Evolutionary conservation across 35 echinoderm and acorn worm genomes (phyloP).

Genomic region (Patiria miniata): DNA sequence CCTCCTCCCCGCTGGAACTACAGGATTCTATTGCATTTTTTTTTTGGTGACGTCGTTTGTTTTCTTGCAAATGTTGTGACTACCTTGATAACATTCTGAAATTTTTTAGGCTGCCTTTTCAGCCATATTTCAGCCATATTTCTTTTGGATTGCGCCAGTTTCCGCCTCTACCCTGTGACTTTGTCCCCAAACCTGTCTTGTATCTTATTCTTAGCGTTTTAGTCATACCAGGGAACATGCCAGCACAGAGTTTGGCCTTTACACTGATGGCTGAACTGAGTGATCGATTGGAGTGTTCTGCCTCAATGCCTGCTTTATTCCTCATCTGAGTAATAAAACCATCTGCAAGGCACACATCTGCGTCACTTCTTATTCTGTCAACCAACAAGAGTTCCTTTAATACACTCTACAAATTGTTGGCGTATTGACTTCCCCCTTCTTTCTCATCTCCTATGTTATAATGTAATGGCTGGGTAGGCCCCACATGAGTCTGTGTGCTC

Average conservation of each 20-base stretch:
- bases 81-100: constrained; percentile 38
- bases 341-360: constrained; percentile 20
- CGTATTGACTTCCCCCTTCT: not conserved
- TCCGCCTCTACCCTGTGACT: not conserved
- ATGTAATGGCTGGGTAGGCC: not conserved
- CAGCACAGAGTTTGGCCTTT: not conserved
- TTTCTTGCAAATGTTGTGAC: constrained; percentile 15
- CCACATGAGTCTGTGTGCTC: not conserved
- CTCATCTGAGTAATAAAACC: constrained; percentile 28
- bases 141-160: not conserved
- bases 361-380: constrained; percentile 36
- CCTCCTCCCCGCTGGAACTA: no score
- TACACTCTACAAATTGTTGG: not conserved
- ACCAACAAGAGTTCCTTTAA: not conserved
- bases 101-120: not conserved
- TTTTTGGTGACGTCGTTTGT: no score
- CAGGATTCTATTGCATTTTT: no score
- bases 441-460: constrained; percentile 23
- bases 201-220: constrained; percentile 3
- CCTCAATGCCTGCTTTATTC: not conserved
- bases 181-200: not conserved
- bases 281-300: constrained; percentile 15
- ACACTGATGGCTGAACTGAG: not conserved
- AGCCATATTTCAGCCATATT: not conserved
- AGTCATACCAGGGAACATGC: not conserved